phyloP scores from a whole-genome alignment of 2,113 vertebrate species.

The Solea senegalensis region DNA sequence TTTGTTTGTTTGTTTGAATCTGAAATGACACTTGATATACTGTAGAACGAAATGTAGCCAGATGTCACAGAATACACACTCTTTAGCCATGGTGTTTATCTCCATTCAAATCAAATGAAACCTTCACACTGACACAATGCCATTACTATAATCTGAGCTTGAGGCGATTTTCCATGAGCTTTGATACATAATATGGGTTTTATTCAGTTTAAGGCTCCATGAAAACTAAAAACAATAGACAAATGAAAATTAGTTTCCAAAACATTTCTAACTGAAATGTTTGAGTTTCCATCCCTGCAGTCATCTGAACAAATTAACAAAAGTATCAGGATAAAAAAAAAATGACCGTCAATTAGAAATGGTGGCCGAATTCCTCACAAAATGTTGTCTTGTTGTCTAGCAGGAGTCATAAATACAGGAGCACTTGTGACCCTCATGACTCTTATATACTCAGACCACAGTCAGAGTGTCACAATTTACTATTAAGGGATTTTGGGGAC shows the following conservation, averaged over 20 bases:
- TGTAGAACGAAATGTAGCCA: slow-evolving; percentile 1
- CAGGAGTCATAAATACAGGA: slow-evolving; percentile 8
- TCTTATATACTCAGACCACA: background rate
- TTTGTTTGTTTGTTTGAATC: slow-evolving; percentile 18
- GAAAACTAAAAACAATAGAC: slow-evolving; percentile 33
- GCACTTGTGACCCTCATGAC: background rate
- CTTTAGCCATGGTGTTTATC: slow-evolving; percentile 8
- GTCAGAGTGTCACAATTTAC: slow-evolving; percentile 1
- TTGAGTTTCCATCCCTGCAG: slow-evolving; percentile 1
- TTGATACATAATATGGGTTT: slow-evolving; percentile 16
- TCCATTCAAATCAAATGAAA: slow-evolving; percentile 31
- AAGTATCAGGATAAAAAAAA: background rate
- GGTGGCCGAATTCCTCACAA: slow-evolving; percentile 1
- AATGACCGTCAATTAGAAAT: background rate
- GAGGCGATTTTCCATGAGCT: slow-evolving; percentile 16
- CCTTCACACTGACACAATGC: background rate
- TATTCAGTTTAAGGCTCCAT: slow-evolving; percentile 39
- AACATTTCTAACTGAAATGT: background rate
- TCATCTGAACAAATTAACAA: background rate
- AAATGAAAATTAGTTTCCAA: background rate
- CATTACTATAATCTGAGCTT: slow-evolving; percentile 14
- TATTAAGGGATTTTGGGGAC: background rate
- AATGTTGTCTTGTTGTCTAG: slow-evolving; percentile 29
- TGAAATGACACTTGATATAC: background rate
- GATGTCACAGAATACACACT: slow-evolving; percentile 11